A percentile compares a stretch with the other conserved stretches of the same genome.
Conservation (phyloP, 2,113 vertebrate species). For the Stictonetta naevosa region DNA sequence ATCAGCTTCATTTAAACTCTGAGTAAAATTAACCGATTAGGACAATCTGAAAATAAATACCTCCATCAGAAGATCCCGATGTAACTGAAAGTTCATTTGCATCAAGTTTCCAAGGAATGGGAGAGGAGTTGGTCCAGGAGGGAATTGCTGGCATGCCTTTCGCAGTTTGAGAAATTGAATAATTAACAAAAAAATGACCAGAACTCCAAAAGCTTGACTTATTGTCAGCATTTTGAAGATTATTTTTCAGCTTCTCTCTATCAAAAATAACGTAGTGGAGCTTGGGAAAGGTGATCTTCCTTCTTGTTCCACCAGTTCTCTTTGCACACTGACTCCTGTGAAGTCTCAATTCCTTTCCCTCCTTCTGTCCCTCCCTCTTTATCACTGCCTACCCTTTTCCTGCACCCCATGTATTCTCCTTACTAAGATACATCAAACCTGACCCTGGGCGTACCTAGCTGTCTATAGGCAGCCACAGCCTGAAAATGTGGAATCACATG, state of each 20-base stretch:
- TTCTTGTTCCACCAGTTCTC: slow-evolving; percentile 30
- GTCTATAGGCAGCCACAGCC: not conserved
- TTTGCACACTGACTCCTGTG: not conserved
- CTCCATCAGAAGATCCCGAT: slow-evolving; percentile 59
- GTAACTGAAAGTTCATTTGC: slow-evolving; percentile 47
- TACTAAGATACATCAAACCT: not conserved
- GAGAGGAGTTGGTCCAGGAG: slow-evolving; percentile 59
- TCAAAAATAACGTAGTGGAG: not conserved
- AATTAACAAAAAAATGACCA: not conserved
- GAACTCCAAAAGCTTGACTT: not conserved
- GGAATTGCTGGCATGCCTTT: slow-evolving; percentile 42
- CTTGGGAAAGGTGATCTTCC: not conserved
- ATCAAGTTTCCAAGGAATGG: slow-evolving; percentile 61
- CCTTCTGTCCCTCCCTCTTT: slow-evolving; percentile 52
- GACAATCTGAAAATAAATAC: slow-evolving; percentile 24
- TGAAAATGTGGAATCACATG: rapidly evolving
- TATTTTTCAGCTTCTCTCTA: not conserved
- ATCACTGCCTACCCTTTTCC: not conserved
- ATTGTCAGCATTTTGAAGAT: slow-evolving; percentile 45
- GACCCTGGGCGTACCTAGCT: not conserved
- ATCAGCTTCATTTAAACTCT: not conserved
- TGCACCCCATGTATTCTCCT: not conserved
- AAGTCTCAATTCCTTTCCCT: not conserved
- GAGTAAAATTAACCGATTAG: not conserved
- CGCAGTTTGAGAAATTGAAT: slow-evolving; percentile 35